A percentile compares a stretch with the other conserved stretches of the same genome.
Conservation (phyloP, 2,888 invertebrate genomes). For the Taenaris catops region DNA sequence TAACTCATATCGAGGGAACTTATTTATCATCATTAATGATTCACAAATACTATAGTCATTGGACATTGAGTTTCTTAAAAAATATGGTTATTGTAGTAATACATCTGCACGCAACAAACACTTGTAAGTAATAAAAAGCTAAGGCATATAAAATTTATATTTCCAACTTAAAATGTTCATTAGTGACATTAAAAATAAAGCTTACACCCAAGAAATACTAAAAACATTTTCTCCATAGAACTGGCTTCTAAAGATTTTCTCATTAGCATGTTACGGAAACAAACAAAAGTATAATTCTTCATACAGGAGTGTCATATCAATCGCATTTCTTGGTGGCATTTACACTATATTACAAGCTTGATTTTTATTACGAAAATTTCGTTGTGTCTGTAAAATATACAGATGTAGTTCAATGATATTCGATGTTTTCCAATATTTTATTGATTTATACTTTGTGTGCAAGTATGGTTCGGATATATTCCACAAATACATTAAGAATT, state of each 20-base stretch:
- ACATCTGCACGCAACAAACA: too few species aligned
- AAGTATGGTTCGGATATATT: constrained; percentile 45
- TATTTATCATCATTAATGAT: constrained; percentile 3
- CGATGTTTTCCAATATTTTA: constrained; percentile 45
- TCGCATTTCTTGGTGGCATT: constrained; percentile 29
- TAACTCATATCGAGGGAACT: background rate
- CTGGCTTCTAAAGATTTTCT: constrained; percentile 41
- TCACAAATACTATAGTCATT: constrained; percentile 3
- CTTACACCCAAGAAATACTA: constrained; percentile 24
- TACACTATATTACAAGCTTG: constrained; percentile 42
- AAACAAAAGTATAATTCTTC: constrained; percentile 16
- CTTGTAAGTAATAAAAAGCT: too few species aligned
- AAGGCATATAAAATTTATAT: too few species aligned
- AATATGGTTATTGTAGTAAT: too few species aligned
- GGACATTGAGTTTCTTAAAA: background rate
- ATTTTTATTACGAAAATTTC: constrained; percentile 30
- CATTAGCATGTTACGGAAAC: constrained; percentile 33
- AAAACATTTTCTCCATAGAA: constrained; percentile 35
- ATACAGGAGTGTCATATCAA: constrained; percentile 23
- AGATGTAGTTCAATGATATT: constrained; percentile 45
- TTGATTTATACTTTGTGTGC: constrained; percentile 48
- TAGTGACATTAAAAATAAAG: constrained; percentile 11
- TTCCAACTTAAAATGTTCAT: constrained; percentile 7
- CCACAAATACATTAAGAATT: constrained; percentile 46
- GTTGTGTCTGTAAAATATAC: constrained; percentile 44